Base-by-base conservation (phyloP, 2,797 vertebrate genomes). In the Dicrostonyx torquatus region DNA sequence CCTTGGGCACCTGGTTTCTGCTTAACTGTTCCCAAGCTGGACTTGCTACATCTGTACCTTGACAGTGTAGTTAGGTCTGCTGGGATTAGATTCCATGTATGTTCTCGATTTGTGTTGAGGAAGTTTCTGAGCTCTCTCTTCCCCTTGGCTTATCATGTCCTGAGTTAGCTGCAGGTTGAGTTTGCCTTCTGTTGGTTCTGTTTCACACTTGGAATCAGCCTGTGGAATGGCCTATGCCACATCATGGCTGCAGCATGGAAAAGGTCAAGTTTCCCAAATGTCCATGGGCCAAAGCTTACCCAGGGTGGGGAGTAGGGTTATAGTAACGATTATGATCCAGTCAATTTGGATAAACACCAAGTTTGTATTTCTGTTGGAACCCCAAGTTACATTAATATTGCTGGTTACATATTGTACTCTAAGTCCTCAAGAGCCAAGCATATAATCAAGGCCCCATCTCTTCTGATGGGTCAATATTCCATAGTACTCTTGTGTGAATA, bases 21-120 rank as follows among this genome's bases (percentile, higher is more conserved):
- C 8, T 84, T 89, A 90, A 93, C 50, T 94, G 37, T 82, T 76
- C 89, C 79, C n/a, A 66, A 73, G 60, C 66, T 94, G 91, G 37
- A 58, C 14, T 87, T 79, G 86, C 24, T 70, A 34, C 55, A n/a
- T 72, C 43, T 89, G n/a, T 40, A 3, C 18, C 76, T 40, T 15
- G n/a, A 66, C 1, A 31, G 26, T 78, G 14, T 68, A 48, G 22
- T 12, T 80, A 18, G 31, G 55, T 83, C 40, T 80, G 86, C 26
- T 80, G 29, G 29, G 4, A 9, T 68, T 73, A 58, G 48, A 43
- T 11, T 72, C 50, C 13, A 12, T 0, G n/a, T 17, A 29, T 22
- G 29, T 58, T 90, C 77, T 55, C 86, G 70, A 7, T 20, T 78
- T 45, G 83, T n/a, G 4, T 37, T 40, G 58, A 92, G 13, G 50